Conservation (phyloP, 2,888 invertebrate species). For the Danaus chrysippus region DNA sequence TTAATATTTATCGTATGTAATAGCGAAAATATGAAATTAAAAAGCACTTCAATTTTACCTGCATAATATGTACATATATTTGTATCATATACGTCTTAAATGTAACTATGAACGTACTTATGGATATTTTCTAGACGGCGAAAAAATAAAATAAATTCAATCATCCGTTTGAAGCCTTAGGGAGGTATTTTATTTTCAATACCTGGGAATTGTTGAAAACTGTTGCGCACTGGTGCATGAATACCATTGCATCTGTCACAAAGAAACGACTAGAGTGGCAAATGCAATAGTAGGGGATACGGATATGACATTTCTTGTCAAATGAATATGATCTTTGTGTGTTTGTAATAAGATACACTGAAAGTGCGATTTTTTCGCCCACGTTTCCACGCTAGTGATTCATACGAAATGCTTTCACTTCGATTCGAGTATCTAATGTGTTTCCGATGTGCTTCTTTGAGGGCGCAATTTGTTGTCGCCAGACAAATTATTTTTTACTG, state of each 20-base stretch:
- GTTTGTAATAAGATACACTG: background rate
- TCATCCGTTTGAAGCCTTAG: constrained; percentile 31
- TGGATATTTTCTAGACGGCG: too few species aligned
- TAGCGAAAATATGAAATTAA: too few species aligned
- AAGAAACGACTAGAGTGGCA: constrained; percentile 37
- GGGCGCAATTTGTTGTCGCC: constrained; percentile 20
- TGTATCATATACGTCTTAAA: too few species aligned
- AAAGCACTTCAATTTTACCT: too few species aligned
- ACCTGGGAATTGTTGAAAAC: constrained; percentile 32
- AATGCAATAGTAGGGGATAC: constrained; percentile 10
- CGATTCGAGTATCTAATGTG: constrained; percentile 28
- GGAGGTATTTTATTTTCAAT: constrained; percentile 39
- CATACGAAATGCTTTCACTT: constrained; percentile 30
- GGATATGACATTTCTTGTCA: constrained; percentile 2
- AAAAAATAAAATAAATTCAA: too few species aligned
- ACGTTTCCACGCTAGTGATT: constrained; percentile 24
- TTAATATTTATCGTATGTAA: too few species aligned
- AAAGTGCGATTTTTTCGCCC: constrained; percentile 14
- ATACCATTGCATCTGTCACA: constrained; percentile 46
- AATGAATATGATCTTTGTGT: background rate
- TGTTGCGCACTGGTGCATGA: constrained; percentile 38
- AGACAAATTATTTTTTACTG: constrained; percentile 14
- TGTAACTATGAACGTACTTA: too few species aligned
- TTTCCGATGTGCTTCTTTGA: constrained; percentile 29
- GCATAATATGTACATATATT: too few species aligned